Base-by-base conservation (phyloP, 2,113 vertebrate genomes). In the Ursus arctos region DNA sequence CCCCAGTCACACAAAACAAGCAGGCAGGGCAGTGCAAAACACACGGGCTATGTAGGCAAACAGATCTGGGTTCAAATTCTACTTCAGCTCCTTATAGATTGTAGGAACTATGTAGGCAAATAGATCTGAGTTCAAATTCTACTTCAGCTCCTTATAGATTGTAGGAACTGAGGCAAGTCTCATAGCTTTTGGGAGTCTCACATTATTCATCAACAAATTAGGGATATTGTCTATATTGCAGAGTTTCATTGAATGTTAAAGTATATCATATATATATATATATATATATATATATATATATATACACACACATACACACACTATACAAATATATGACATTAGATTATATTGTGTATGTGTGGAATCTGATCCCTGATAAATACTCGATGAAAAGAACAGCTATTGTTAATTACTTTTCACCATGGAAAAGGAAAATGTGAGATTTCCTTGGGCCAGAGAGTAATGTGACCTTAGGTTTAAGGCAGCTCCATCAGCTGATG, bases 381-480 rank as follows among this genome's bases (percentile, higher is more conserved):
- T 74, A 53, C 14, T 14, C 79, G 21, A 40, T 90, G 5, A 33
- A 91, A 88, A 85, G 9, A 84, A 63, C 72, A 28, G 0, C 14
- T 49, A 55, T 55, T 83, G 16, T 61, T 12, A 57, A 57, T 89
- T 88, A 22, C 82, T 84, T 28, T 87, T 93, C 53, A 69, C 19
- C 65, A 3, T 72, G 15, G 19, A 85, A 91, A 96, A 81, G 31
- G 49, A 80, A 63, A 82, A 87, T 7, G 22, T 57, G 11, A 93
- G 10, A 85, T 83, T 65, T 65, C 51, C 53, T 85, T 86, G 26
- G 47, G 28, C 15, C 59, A 79, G 13, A 88, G 49, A 43, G 5
- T 72, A 53, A 21, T n/a, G 8, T 67, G 36, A 94, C 24, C 16
- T 80, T 87, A 31, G 4, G 8, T 88, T 90, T 96, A 81, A 96